These are phyloP conservation scores for Anas platyrhynchos DNA, from an alignment of 2,113 vertebrate genomes.

Conservation along the genomic window DNA sequence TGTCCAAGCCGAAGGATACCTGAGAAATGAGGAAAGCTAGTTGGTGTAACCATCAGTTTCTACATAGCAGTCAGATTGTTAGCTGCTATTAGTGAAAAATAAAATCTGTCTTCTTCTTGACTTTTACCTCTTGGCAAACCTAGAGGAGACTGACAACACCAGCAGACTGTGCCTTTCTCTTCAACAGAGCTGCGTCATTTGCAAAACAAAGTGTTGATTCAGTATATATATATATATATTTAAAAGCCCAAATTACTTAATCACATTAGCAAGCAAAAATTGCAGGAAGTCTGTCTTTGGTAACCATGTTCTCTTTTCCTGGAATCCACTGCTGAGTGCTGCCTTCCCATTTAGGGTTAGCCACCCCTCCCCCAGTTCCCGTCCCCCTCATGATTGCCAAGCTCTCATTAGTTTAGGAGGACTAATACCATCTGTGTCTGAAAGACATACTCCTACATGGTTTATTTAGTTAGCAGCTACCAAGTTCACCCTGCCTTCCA, in stretches of 20 bases:
- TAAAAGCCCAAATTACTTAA: not conserved
- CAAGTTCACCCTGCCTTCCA: not conserved
- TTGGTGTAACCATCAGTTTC: not conserved
- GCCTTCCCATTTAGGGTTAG: not conserved
- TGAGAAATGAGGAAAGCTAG: not conserved
- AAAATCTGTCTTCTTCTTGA: not conserved
- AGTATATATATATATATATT: not conserved
- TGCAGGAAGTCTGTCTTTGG: not conserved
- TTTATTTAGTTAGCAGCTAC: conserved; percentile 45
- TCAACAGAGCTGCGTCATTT: not conserved
- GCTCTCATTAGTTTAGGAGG: conserved; percentile 36
- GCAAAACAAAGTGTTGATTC: not conserved
- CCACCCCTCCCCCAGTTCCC: not conserved
- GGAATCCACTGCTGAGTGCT: not conserved
- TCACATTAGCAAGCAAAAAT: not conserved
- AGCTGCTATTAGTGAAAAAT: not conserved
- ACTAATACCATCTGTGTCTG: conserved; percentile 56
- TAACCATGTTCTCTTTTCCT: not conserved
- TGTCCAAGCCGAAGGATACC: not conserved
- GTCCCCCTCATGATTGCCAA: not conserved
- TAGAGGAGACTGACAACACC: not conserved
- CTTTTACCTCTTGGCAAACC: not conserved
- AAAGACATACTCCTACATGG: conserved; percentile 32
- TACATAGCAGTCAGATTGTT: not conserved
- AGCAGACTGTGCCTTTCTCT: not conserved